Evolutionary conservation across 2,797 vertebrate species (phyloP).

Genomic region (Aplochiton taeniatus): DNA sequence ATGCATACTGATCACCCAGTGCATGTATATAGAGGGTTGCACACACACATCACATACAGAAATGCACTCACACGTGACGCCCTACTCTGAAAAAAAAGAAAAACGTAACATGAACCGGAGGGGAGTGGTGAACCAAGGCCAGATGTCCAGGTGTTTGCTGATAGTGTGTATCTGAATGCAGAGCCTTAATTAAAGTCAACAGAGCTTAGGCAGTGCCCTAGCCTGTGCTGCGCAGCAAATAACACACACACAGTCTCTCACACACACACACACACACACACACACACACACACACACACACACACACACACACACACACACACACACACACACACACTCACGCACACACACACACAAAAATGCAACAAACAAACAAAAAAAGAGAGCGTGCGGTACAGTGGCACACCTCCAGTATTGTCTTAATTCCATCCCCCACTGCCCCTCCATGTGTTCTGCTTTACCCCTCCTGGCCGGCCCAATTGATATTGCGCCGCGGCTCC

Average conservation of each 20-base stretch:
- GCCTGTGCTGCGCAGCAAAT: not conserved
- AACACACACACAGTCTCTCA: slow-evolving; percentile 5
- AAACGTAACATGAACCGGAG: slow-evolving; percentile 4
- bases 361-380: too few species aligned
- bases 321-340: slow-evolving; percentile 24
- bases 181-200: slow-evolving; percentile 43
- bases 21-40: not conserved
- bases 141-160: slow-evolving; percentile 56
- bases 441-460: slow-evolving; percentile 59
- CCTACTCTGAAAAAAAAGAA: too few species aligned
- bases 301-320: slow-evolving; percentile 20
- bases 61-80: slow-evolving; percentile 5
- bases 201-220: slow-evolving; percentile 2
- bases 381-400: slow-evolving; percentile 63
- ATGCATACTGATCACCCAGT: slow-evolving; percentile 33
- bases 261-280: slow-evolving; percentile 8
- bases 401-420: slow-evolving; percentile 54
- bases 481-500: slow-evolving; percentile 56
- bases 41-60: slow-evolving; percentile 9
- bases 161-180: slow-evolving; percentile 24
- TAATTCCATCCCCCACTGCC: slow-evolving; percentile 67
- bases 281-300: slow-evolving; percentile 25
- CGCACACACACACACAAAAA: not conserved
- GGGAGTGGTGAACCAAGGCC: slow-evolving; percentile 31
- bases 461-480: slow-evolving; percentile 49